These are phyloP conservation scores for Odontamblyopus lacepedii DNA, from an alignment of 2,797 vertebrate species.

Conservation along the genomic window DNA sequence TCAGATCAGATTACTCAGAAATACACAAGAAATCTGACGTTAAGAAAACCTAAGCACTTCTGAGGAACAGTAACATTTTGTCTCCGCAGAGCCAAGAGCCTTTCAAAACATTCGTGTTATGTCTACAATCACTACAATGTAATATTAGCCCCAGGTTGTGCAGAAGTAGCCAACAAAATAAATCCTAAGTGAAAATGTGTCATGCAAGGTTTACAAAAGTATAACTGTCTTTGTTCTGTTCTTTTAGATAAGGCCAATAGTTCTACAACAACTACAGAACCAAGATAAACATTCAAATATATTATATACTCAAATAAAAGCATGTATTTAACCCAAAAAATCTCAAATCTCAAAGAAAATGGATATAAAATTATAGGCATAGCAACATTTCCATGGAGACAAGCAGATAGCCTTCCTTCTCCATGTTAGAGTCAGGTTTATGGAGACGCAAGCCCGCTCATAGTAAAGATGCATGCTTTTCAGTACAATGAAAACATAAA, in stretches of 20 bases:
- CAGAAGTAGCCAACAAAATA: not conserved
- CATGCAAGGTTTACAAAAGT: not conserved
- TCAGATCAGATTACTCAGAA: constrained; percentile 37
- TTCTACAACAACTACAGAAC: too few relatives aligned
- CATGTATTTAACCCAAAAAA: not conserved
- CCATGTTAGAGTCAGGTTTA: too few relatives aligned
- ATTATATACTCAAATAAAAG: too few relatives aligned
- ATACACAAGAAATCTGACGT: constrained; percentile 33
- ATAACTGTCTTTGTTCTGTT: not conserved
- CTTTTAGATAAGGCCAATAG: too few relatives aligned
- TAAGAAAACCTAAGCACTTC: constrained; percentile 33
- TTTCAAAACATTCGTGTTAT: not conserved
- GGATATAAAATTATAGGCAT: too few relatives aligned
- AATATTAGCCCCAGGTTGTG: not conserved
- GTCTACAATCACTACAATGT: constrained; percentile 22
- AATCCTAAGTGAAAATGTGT: not conserved
- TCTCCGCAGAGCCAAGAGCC: not conserved
- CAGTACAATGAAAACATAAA: too few relatives aligned
- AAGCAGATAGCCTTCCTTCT: too few relatives aligned
- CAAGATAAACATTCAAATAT: too few relatives aligned
- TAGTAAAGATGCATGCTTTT: too few relatives aligned
- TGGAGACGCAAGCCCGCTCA: too few relatives aligned
- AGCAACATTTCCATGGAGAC: too few relatives aligned
- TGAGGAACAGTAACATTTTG: not conserved
- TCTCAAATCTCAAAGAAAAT: too few relatives aligned